Conservation (phyloP, 2,113 vertebrate species). For the Thamnaconus septentrionalis region DNA sequence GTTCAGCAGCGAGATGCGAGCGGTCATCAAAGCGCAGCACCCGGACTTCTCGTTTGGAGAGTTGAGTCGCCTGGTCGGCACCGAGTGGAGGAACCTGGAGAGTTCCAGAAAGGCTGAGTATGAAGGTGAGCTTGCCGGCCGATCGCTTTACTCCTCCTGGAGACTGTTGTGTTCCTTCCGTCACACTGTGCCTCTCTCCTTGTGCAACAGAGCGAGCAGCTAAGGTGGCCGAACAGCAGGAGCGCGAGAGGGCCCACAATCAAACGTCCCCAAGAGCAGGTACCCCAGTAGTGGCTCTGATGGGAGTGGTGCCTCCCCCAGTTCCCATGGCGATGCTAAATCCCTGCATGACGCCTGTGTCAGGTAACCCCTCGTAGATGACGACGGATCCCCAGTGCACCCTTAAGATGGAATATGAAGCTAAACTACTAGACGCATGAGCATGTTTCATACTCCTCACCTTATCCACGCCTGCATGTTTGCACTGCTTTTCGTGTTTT, state of each 20-base stretch:
- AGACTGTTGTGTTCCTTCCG: too few species aligned
- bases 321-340: conserved; percentile 98
- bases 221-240: conserved; percentile 99
- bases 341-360: conserved; percentile 95
- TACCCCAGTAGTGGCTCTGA: conserved; percentile 95
- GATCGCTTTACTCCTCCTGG: too few species aligned
- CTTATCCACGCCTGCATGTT: conserved; percentile 20
- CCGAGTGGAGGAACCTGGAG: conserved; percentile 98
- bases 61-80: conserved; percentile 96
- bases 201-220: conserved; percentile 93
- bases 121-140: conserved; percentile 84
- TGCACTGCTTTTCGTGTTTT: conserved; percentile 1
- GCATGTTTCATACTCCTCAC: conserved; percentile 16
- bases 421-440: conserved; percentile 64
- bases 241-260: conserved; percentile 93
- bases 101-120: conserved; percentile 95
- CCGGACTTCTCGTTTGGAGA: conserved; percentile 99
- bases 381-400: conserved; percentile 57
- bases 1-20: conserved; percentile 99
- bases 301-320: conserved; percentile 96
- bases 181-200: background rate
- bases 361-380: conserved; percentile 89
- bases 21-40: conserved; percentile 97
- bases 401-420: conserved; percentile 69
- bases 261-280: conserved; percentile 94